Evolutionary conservation across 37 sponge, comb jelly and placozoan species (phyloP).

Genomic region (Beroe ovata): DNA sequence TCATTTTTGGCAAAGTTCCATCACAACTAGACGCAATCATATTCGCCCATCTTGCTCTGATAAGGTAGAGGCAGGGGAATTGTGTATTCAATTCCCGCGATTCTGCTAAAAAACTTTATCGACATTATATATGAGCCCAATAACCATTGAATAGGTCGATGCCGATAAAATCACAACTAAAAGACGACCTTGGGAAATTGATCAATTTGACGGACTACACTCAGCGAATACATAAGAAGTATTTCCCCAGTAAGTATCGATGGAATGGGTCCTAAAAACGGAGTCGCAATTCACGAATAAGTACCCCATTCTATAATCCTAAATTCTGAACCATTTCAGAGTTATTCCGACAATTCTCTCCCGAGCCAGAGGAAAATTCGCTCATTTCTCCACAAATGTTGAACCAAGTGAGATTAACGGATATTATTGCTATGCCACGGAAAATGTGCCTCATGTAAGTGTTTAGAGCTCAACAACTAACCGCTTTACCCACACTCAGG

Average conservation of each 20-base stretch:
- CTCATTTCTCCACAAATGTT: not conserved
- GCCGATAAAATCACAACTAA: conserved; percentile 36
- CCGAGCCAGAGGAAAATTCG: not conserved
- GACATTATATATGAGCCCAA: not conserved
- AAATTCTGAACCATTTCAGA: conserved; percentile 20
- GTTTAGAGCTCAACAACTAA: too few relatives aligned
- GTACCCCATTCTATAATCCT: too few relatives aligned
- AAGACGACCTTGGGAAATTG: conserved; percentile 26
- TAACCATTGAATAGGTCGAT: not conserved
- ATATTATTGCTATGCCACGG: too few relatives aligned
- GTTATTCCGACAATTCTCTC: conserved; percentile 16
- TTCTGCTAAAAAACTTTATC: too few relatives aligned
- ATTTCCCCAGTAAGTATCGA: conserved; percentile 66
- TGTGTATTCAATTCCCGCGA: too few relatives aligned
- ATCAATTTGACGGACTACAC: conserved; percentile 4
- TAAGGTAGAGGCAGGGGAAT: too few relatives aligned
- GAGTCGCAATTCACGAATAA: too few relatives aligned
- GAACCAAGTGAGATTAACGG: conserved; percentile 29
- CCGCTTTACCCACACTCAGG: not conserved
- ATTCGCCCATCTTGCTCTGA: conserved; percentile 53
- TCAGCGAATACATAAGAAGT: conserved; percentile 55
- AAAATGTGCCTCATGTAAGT: too few relatives aligned
- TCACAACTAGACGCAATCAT: conserved; percentile 49
- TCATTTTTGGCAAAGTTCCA: conserved; percentile 40
- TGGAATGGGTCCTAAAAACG: too few relatives aligned